Base-by-base conservation (phyloP, 2,797 vertebrate genomes). In the Stomatorhinus walkeri region DNA sequence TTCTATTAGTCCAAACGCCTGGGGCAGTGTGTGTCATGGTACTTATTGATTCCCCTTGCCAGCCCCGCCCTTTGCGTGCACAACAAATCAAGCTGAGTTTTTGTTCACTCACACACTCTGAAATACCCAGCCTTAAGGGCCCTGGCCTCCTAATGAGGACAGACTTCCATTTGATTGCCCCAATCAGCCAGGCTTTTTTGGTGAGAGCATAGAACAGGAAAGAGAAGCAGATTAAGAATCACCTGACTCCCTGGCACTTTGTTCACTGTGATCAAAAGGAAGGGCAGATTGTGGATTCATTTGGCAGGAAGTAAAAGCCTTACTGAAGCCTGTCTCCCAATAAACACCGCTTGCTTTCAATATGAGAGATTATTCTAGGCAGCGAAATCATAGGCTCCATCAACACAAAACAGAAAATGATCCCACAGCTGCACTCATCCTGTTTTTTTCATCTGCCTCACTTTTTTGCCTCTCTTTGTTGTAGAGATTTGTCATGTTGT, bases 261-360 rank as follows among this genome's bases (percentile, higher is more conserved):
- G 68, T 79, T 54, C 16, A 64, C 24, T n/a, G 68, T 81, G 88
- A 88, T 88, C 52, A 88, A 88, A 61, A 59, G 76, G 68, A 84
- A 56, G 36, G 76, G 49, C 88, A 56, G 19, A 46, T 40, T 56
- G 52, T 24, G 36, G 51, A 56, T n/a, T 83, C 7, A 59, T 88
- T 59, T 88, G 87, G 49, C 87, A 88, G 87, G 72, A 81, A 24
- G 72, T 83, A 43, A 88, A 59, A 88, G 32, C 51, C 32, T 83
- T 48, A 24, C n/a, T 56, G 76, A 56, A 56, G 76, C 88, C 88
- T 68, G 32, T 49, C 87, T 68, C 87, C 43, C 22, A 46, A 59
- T 87, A 54, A 28, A 68, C 43, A 48, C 22, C 24, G 43, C 40
- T 4, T 16, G 59, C 32, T 88, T 84, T 84, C 76, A 88, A 40